Evolutionary conservation across 2,888 invertebrate genomes (phyloP).

Genomic region (Odontothrips loti): DNA sequence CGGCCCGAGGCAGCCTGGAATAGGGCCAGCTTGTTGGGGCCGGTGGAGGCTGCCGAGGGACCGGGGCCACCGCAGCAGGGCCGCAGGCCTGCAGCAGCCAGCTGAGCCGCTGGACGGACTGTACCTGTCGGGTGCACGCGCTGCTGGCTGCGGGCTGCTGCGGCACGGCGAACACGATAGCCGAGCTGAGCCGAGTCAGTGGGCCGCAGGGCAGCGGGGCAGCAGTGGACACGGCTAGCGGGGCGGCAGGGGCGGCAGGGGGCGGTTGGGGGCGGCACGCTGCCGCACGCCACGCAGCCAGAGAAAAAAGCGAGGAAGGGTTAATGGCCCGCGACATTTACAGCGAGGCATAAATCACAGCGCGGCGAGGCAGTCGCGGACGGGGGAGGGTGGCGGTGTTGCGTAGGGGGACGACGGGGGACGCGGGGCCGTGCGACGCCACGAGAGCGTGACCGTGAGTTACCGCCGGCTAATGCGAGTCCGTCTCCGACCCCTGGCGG

Average conservation of each 20-base stretch:
- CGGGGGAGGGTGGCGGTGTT: slow-evolving; percentile 29
- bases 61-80: too few relatives aligned
- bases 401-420: slow-evolving; percentile 30
- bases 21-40: background rate
- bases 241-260: too few relatives aligned
- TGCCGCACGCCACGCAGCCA: slow-evolving; percentile 41
- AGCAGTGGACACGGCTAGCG: too few relatives aligned
- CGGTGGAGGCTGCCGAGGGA: background rate
- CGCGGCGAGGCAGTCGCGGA: slow-evolving; percentile 29
- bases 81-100: too few relatives aligned
- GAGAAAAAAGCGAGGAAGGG: slow-evolving; percentile 27
- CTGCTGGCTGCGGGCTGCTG: too few relatives aligned
- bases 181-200: too few relatives aligned
- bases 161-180: too few relatives aligned
- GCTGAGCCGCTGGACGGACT: too few relatives aligned
- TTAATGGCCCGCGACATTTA: slow-evolving; percentile 21
- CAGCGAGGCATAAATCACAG: slow-evolving; percentile 32
- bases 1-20: background rate
- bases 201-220: too few relatives aligned
- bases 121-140: too few relatives aligned
- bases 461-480: slow-evolving; percentile 41
- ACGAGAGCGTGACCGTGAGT: slow-evolving; percentile 7
- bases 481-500: slow-evolving; percentile 42
- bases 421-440: slow-evolving; percentile 29
- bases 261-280: slow-evolving; percentile 33